phyloP scores from a whole-genome alignment of 2,888 invertebrate genomes.

The Ecliptopera silaceata region DNA sequence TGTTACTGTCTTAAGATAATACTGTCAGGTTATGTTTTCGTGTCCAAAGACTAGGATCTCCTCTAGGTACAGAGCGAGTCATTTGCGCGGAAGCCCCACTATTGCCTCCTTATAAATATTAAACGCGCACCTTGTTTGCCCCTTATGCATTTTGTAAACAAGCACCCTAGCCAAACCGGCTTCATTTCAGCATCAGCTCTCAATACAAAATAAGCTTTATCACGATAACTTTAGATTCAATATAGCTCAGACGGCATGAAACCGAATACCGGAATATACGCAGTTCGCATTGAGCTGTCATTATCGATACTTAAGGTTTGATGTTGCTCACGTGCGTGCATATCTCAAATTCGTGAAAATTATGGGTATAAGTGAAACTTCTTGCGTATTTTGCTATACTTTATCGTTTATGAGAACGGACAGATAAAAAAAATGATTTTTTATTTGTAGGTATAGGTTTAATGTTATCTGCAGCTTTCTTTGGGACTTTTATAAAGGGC shows the following conservation, averaged over 20 bases:
- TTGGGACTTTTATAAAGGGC: too few species aligned
- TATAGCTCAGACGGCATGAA: neutral
- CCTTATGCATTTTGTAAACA: constrained; percentile 57
- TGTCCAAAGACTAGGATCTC: constrained; percentile 4
- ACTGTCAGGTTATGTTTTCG: too few species aligned
- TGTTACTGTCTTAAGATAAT: too few species aligned
- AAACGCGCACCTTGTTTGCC: constrained; percentile 47
- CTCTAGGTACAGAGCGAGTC: constrained; percentile 14
- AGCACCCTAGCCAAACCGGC: constrained; percentile 27
- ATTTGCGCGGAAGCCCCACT: constrained; percentile 34
- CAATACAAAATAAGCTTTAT: constrained; percentile 12
- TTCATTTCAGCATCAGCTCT: constrained; percentile 4
- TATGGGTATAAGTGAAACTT: neutral
- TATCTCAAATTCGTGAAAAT: neutral
- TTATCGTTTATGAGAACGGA: too few species aligned
- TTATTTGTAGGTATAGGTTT: too few species aligned
- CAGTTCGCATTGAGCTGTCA: neutral
- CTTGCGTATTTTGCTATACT: neutral
- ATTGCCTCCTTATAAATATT: constrained; percentile 55
- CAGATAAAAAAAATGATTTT: too few species aligned
- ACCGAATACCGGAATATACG: neutral
- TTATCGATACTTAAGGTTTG: neutral
- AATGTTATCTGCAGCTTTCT: too few species aligned
- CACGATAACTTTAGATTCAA: neutral
- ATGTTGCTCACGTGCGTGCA: neutral